Conservation (phyloP, 1,140 invertebrate species). For the Pseudomyrmex pallidus region DNA sequence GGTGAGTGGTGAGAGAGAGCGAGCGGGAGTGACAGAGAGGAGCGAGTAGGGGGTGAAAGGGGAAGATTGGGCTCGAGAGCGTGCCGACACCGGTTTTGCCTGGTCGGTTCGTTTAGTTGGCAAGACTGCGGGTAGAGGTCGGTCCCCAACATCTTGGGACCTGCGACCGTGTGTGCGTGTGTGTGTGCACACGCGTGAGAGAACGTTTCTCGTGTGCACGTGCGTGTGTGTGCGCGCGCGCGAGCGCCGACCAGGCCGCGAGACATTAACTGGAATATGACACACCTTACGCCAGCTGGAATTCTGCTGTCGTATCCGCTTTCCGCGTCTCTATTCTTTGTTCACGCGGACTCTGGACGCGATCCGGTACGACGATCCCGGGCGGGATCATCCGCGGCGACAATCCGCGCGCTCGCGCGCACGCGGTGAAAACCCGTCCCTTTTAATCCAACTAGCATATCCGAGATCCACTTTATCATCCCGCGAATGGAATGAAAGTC, state of each 20-base stretch:
- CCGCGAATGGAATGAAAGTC: conserved; percentile 52
- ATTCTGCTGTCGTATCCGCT: conserved; percentile 60
- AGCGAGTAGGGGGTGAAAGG: conserved; percentile 49
- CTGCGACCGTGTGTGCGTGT: background rate
- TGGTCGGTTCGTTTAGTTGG: conserved; percentile 58
- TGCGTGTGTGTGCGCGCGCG: conserved; percentile 1
- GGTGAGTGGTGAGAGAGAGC: background rate
- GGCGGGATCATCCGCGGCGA: background rate
- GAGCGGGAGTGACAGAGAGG: conserved; percentile 22
- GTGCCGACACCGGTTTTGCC: conserved; percentile 61
- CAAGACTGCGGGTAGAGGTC: conserved; percentile 60
- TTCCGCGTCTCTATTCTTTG: conserved; percentile 59
- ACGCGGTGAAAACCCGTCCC: too few relatives aligned
- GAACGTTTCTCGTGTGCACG: too few relatives aligned
- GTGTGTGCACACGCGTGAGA: conserved; percentile 6
- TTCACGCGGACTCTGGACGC: background rate
- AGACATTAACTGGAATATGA: conserved; percentile 64
- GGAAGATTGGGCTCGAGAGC: conserved; percentile 41
- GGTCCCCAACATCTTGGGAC: conserved; percentile 31
- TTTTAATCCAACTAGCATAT: too few relatives aligned
- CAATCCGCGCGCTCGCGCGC: background rate
- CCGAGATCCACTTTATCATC: background rate
- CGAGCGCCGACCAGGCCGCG: conserved; percentile 21
- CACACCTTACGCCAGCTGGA: conserved; percentile 62
- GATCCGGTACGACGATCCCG: background rate